These are phyloP conservation scores for Watsonalla binaria DNA, from an alignment of 2,888 invertebrate genomes.

Conservation along the genomic window DNA sequence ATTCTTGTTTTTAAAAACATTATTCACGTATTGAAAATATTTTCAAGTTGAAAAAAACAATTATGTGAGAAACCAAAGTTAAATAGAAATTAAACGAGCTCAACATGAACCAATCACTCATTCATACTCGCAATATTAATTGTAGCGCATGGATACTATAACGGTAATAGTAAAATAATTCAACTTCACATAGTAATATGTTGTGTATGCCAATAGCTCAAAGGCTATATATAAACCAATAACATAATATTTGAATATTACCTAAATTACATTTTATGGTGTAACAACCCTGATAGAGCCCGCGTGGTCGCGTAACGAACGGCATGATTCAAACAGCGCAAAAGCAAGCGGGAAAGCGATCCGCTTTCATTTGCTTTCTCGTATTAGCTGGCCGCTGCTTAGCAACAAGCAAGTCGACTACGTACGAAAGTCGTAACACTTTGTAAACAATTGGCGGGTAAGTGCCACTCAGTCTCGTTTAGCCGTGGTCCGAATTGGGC, in stretches of 20 bases:
- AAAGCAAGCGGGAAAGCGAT: conserved; percentile 49
- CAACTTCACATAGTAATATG: too few relatives aligned
- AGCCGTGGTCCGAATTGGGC: background rate
- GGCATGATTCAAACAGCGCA: conserved; percentile 28
- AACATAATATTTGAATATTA: background rate
- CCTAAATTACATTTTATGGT: background rate
- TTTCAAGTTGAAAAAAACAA: too few relatives aligned
- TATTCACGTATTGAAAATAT: too few relatives aligned
- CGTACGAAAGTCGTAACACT: conserved; percentile 9
- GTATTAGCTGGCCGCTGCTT: conserved; percentile 34
- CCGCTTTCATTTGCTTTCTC: conserved; percentile 66
- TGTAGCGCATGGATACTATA: too few relatives aligned
- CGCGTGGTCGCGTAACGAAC: conserved; percentile 18
- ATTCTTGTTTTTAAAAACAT: too few relatives aligned
- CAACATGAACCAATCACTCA: too few relatives aligned
- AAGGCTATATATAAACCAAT: background rate
- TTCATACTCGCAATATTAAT: too few relatives aligned
- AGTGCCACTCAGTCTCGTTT: background rate
- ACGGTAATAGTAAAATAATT: too few relatives aligned
- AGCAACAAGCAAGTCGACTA: conserved; percentile 22
- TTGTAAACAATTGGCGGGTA: background rate
- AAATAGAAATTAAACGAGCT: too few relatives aligned
- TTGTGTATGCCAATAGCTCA: background rate
- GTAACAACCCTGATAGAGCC: conserved; percentile 6
- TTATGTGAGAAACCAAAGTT: too few relatives aligned